Evolutionary conservation across 2,888 invertebrate species (phyloP), one percentile per base, ranked within the genome.

Genomic region (Pristionchus entomophagus): DNA sequence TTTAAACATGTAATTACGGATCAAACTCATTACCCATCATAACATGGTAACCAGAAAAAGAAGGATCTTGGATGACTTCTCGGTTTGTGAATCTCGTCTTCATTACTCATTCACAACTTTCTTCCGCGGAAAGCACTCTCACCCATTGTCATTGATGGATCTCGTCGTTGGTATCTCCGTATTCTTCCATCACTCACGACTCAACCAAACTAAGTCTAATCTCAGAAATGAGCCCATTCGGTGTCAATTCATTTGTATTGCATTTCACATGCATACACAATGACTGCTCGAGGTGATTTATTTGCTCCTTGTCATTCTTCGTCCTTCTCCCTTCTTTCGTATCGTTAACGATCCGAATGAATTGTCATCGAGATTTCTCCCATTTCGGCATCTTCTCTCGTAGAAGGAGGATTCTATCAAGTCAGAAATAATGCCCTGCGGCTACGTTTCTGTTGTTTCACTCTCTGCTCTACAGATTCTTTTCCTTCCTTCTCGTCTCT

Each of bases 61-160:
- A 62, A 32, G 29, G 29, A 32, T 29, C 62, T 62, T 14, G 10
- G 12, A 26, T 62, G 19, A 22, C 69, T 69, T 69, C 69, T 38
- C 6, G 6, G 35, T n/a, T 69, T 19, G 69, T 69, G 22, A 19
- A 69, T 38, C 69, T n/a, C 14, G 38, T 8, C 38, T 69, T 38
- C 41, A 69, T 69, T 69, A 41, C n/a, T 69, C 38, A 69, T 69
- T 69, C 69, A 69, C 69, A 69, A 69, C 22, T 69, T 69, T 69
- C 17, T 35, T n/a, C n/a, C 19, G n/a, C 69, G 69, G 6, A 35
- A 29, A n/a, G 59, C 26, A 29, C 69, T 35, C 38, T 4, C 19
- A n/a, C n/a, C 69, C 69, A 69, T 69, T 69, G 69, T 69, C 69
- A 29, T 38, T 69, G 69, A 69, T 69, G 78, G 78, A n/a, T 49